These are phyloP conservation scores for Drosophila prosaltans DNA, from an alignment of 1,140 invertebrate genomes.

Conservation along the genomic window DNA sequence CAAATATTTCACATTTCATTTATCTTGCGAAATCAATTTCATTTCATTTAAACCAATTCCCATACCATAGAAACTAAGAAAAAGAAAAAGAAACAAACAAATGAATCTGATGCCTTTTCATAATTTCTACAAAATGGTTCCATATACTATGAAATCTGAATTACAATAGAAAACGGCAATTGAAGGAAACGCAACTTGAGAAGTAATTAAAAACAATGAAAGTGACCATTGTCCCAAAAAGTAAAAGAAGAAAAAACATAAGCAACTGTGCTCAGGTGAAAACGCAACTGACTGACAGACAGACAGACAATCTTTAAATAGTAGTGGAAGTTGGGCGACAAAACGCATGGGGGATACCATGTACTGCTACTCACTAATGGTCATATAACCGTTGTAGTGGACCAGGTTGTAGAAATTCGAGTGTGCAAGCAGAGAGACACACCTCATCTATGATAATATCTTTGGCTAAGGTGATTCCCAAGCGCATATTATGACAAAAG, in stretches of 20 bases:
- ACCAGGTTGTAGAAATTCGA: slow-evolving; percentile 39
- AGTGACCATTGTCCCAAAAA: slow-evolving; percentile 55
- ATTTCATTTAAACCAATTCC: slow-evolving; percentile 6
- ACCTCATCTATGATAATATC: slow-evolving; percentile 68
- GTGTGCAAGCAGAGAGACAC: slow-evolving; percentile 35
- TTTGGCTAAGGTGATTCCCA: slow-evolving; percentile 74
- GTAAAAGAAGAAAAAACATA: background rate
- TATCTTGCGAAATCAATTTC: slow-evolving; percentile 5
- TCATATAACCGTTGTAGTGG: slow-evolving; percentile 54
- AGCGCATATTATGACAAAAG: slow-evolving; percentile 78
- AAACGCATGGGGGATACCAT: slow-evolving; percentile 17
- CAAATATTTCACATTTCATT: background rate
- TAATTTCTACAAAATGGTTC: slow-evolving; percentile 11
- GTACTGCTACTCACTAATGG: slow-evolving; percentile 34
- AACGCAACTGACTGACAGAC: background rate
- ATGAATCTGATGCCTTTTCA: slow-evolving; percentile 8
- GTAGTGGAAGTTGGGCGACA: background rate
- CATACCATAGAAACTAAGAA: background rate
- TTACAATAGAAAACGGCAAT: slow-evolving; percentile 20
- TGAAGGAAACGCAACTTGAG: slow-evolving; percentile 35
- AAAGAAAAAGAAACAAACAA: background rate
- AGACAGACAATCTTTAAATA: background rate
- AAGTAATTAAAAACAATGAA: slow-evolving; percentile 56
- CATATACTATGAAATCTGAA: slow-evolving; percentile 28
- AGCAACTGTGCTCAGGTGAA: slow-evolving; percentile 38